phyloP scores from a whole-genome alignment of 2,113 vertebrate genomes.

The Melanocharis versteri region DNA sequence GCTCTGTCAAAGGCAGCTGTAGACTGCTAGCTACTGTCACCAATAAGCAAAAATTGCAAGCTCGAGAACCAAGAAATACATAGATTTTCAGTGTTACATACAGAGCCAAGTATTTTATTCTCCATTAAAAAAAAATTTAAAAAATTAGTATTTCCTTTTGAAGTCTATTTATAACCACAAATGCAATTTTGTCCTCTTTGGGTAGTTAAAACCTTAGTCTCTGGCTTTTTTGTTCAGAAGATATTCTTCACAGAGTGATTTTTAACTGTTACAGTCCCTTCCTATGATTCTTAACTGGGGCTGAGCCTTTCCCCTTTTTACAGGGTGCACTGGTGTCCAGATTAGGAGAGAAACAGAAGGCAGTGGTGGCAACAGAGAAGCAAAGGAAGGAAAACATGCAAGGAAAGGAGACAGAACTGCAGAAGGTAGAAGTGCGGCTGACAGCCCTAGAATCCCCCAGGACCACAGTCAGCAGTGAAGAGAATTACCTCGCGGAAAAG shows the following conservation, averaged over 20 bases:
- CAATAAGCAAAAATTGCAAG: background rate
- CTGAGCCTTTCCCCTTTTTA: background rate
- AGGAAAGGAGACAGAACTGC: background rate
- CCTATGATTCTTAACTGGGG: background rate
- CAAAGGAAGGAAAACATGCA: background rate
- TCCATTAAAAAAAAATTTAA: background rate
- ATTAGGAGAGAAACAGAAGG: background rate
- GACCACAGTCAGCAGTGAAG: constrained; percentile 54
- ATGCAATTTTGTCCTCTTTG: constrained; percentile 15
- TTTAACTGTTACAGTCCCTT: background rate
- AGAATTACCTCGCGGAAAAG: constrained; percentile 38
- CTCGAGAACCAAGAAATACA: background rate
- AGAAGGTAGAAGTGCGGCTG: constrained; percentile 41
- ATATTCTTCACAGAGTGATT: background rate
- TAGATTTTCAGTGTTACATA: background rate
- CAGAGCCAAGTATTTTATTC: background rate
- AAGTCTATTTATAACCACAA: constrained; percentile 1
- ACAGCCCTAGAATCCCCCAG: constrained; percentile 47
- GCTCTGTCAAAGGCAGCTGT: background rate
- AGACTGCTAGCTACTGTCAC: background rate
- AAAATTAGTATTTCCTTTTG: background rate
- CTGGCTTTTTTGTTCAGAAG: background rate
- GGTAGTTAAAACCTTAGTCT: constrained; percentile 4
- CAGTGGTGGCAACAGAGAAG: background rate
- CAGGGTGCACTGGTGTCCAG: background rate